A percentile compares a stretch with the other conserved stretches of the same genome.
Conservation (phyloP, 2,113 vertebrate genomes). For the Nycticryphes semicollaris region DNA sequence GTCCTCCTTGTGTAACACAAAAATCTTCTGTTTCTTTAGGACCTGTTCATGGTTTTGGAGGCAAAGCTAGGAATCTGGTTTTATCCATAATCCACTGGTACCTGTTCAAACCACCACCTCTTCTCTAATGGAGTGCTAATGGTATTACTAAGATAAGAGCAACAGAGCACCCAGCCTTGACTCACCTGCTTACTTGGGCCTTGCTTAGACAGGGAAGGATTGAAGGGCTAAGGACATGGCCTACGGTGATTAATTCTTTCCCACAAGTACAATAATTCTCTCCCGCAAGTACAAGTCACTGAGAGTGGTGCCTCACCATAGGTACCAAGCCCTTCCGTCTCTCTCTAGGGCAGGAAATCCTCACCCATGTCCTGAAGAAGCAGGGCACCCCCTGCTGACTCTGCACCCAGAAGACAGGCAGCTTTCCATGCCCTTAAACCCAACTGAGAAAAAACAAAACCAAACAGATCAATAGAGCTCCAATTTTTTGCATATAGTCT, state of each 20-base stretch:
- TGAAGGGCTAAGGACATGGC: background rate
- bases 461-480: background rate
- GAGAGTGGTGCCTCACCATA: background rate
- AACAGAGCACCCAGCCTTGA: slow-evolving; percentile 7
- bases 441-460: background rate
- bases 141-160: background rate
- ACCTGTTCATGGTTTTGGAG: background rate
- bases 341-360: slow-evolving; percentile 6
- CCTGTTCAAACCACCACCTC: background rate
- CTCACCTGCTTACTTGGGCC: slow-evolving; percentile 6
- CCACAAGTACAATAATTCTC: slow-evolving; percentile 32
- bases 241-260: slow-evolving; percentile 23
- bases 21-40: background rate
- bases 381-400: slow-evolving; percentile 54
- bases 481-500: background rate
- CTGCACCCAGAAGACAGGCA: background rate
- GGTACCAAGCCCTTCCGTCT: background rate
- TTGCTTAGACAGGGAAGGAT: background rate
- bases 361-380: background rate
- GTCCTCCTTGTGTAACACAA: background rate
- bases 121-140: background rate
- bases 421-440: background rate
- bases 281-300: slow-evolving; percentile 26
- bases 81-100: background rate
- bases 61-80: background rate